Evolutionary conservation across 2,797 vertebrate species (phyloP).

Genomic region (Salarias fasciatus): DNA sequence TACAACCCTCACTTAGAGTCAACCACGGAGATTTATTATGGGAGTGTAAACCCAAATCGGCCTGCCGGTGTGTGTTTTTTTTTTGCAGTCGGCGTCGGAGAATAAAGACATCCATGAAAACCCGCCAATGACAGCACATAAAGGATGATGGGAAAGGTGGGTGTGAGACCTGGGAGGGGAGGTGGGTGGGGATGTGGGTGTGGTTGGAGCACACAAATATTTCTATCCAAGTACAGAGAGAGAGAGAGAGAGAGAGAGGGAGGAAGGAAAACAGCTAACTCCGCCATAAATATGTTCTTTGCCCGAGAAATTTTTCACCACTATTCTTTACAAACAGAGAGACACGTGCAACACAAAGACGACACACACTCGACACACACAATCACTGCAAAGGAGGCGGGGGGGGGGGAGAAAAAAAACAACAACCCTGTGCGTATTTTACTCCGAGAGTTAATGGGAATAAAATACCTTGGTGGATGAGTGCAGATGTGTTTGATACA

Average conservation of each 20-base stretch:
- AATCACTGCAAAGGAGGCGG: conserved; percentile 42
- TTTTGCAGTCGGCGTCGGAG: conserved; percentile 44
- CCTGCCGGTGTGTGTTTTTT: conserved; percentile 40
- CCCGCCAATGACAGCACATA: conserved; percentile 73
- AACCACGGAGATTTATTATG: conserved; percentile 84
- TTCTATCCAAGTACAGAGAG: conserved; percentile 53
- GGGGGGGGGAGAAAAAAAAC: conserved; percentile 50
- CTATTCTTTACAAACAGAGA: conserved; percentile 89
- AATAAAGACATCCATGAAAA: conserved; percentile 83
- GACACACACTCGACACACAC: conserved; percentile 62
- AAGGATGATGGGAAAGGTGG: conserved; percentile 66
- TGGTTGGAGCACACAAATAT: conserved; percentile 79
- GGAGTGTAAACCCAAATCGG: conserved; percentile 38
- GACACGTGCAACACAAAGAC: conserved; percentile 49
- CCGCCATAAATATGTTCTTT: conserved; percentile 84
- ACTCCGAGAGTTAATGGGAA: conserved; percentile 99
- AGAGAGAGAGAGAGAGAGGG: not conserved
- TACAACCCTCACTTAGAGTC: conserved; percentile 91
- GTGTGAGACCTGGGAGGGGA: conserved; percentile 57
- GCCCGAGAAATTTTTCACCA: conserved; percentile 87
- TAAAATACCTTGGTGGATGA: conserved; percentile 99
- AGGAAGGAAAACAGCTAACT: conserved; percentile 10
- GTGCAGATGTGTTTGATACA: conserved; percentile 99
- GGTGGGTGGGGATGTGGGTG: conserved; percentile 53
- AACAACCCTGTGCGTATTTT: conserved; percentile 99